Base-by-base conservation (phyloP, 2,888 invertebrate species). In the Cheilosia grossa region DNA sequence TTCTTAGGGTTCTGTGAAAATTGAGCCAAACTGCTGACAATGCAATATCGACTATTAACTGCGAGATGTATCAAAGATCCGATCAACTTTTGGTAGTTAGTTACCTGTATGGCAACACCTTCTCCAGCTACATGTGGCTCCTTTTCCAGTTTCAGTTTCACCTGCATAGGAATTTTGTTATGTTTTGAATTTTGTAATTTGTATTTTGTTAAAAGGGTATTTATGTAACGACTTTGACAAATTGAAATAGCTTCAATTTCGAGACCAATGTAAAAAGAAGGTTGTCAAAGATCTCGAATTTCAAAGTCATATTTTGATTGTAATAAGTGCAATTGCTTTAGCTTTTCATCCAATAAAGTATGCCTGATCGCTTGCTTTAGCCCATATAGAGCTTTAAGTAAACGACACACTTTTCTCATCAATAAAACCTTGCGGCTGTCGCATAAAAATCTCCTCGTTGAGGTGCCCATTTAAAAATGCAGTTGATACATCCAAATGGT, bases 401-500 rank as follows among this genome's bases (percentile, higher is more conserved):
- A 37, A n/a, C 53, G 49, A 49, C 56, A 70, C 6, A 69, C 78
- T 13, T 66, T 44, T 9, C n/a, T 0, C 9, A 27, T 47, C 61
- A 17, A 61, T 5, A 44, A 61, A 47, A 9, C 33, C 33, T 10
- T 33, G 3, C 9, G 33, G 33, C 3, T 33, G 33, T 9, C 10
- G 2, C 33, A n/a, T 42, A 42, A n/a, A 42, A 42, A 15, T 33
- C 33, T 33, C 33, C 33, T 33, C 33, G 33, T 10, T 33, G 13
- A 37, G 27, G 6, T 67, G 44, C 1, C 42, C 69, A n/a, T 67
- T 53, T 40, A 74, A 33, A 58, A 58, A 47, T 0, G 64, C 70
- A 40, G 40, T 64, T 42, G 64, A 69, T 9, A 80, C 75, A 56
- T 85, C 80, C 37, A 80, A 21, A 17, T 75, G 72, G 15, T 21